Percentiles rank a stretch among this genome's conserved stretches.
phyloP scores from a whole-genome alignment of 2,797 vertebrate genomes.

The Apogon talboti region DNA sequence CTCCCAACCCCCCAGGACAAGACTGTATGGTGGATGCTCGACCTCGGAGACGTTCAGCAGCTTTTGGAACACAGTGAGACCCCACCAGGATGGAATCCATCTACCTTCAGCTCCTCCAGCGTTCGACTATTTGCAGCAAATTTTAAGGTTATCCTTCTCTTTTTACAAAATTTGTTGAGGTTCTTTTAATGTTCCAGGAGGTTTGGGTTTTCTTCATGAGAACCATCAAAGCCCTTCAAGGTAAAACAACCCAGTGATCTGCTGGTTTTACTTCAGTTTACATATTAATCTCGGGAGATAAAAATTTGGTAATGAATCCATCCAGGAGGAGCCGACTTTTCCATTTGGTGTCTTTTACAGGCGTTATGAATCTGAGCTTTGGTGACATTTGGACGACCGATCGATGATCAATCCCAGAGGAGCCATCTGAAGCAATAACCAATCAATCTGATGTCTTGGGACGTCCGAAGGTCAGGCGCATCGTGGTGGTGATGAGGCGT shows the following conservation, averaged over 20 bases:
- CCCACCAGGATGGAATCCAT: not conserved
- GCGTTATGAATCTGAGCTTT: not conserved
- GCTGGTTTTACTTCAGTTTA: conserved; percentile 15
- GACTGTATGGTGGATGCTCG: conserved; percentile 32
- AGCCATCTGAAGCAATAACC: not conserved
- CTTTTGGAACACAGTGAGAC: conserved; percentile 7
- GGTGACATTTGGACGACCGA: not conserved
- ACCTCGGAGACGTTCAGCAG: conserved; percentile 11
- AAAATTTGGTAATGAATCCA: not conserved
- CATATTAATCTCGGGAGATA: not conserved
- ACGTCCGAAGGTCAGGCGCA: not conserved
- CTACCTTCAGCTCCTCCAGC: conserved; percentile 18
- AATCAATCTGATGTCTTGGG: not conserved
- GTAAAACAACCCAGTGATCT: conserved; percentile 2
- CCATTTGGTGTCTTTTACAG: not conserved
- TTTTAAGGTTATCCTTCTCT: not conserved
- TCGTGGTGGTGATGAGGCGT: not conserved
- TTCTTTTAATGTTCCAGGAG: not conserved
- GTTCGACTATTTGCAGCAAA: not conserved
- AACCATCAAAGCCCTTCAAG: not conserved
- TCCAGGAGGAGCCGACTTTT: conserved; percentile 9
- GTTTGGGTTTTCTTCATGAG: not conserved
- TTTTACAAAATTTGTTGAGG: too few relatives aligned
- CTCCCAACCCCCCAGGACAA: conserved; percentile 51
- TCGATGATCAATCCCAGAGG: not conserved